phyloP scores from a whole-genome alignment of 2,113 vertebrate species.

The Hemiprocne comata region DNA sequence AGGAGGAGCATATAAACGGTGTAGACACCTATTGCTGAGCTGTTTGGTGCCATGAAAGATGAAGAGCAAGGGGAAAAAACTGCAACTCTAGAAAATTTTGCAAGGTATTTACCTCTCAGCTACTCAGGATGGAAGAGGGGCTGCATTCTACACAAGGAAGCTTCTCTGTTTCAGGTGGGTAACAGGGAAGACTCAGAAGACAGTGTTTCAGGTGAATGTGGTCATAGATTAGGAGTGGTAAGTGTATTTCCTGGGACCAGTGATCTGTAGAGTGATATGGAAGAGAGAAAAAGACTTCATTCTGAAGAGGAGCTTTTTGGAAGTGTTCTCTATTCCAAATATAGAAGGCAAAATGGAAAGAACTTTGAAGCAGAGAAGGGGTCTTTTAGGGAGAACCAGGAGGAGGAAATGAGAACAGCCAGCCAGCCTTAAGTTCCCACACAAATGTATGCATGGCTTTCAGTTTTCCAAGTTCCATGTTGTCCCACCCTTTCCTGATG shows the following conservation, averaged over 20 bases:
- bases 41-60: background rate
- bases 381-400: background rate
- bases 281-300: background rate
- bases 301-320: background rate
- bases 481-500: background rate
- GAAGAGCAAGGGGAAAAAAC: background rate
- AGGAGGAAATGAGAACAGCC: background rate
- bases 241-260: background rate
- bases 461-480: background rate
- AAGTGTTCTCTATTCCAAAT: background rate
- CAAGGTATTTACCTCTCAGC: background rate
- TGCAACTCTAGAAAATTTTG: background rate
- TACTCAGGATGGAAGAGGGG: background rate
- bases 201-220: background rate
- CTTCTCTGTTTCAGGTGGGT: background rate
- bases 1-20: background rate
- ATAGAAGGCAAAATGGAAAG: background rate
- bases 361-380: background rate
- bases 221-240: background rate
- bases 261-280: accelerated
- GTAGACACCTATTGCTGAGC: background rate
- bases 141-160: background rate
- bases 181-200: background rate
- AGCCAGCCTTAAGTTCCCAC: background rate
- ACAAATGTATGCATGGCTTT: background rate